Base-by-base conservation (phyloP, 1,140 invertebrate genomes). In the Thrips palmi region DNA sequence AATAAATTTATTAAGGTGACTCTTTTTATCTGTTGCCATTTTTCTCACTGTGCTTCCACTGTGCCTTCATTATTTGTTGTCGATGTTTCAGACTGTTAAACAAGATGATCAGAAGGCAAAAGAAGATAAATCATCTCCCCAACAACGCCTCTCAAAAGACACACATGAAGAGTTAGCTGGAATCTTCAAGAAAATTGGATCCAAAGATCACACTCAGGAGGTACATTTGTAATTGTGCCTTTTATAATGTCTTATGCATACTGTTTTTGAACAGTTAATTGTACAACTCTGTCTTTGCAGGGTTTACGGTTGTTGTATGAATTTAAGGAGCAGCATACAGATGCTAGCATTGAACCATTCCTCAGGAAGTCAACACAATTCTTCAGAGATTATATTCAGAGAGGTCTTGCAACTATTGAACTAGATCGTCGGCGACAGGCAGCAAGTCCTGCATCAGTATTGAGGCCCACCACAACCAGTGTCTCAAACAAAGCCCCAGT, bases 171-270 rank as follows among this genome's bases (percentile, higher is more conserved):
- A 80, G 47, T 59, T 94, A 35, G 79, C 80, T 0, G 77, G 85
- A 47, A 94, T 94, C 50, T 86, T 94, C 48, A 84, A 83, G 53
- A 79, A 91, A 49, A 91, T 94, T 47, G 86, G 85, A 17, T 81
- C 74, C 11, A 87, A 84, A 53, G 78, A 89, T 45, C 79, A 83
- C 44, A 83, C 81, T 2, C 74, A 78, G 56, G 83, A 89, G 53
- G 71, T 71, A 53, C 20, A 4, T 15, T 20, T 20, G 11, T 17
- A 35, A 19, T 35, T 7, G 10, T 20, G 19, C 10, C 5, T 35
- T 5, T 35, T 7, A 35, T 35, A 21, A 36, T 6, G 6, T 23
- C 23, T 8, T 38, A 14, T 14, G 6, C 7, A 30, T 31, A 7
- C 15, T 32, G 15, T 10, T 33, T 33, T 8, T 11, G 31, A 8